These are phyloP conservation scores for Megaceryle maxima DNA, from an alignment of 2,113 vertebrate species.

Conservation along the genomic window DNA sequence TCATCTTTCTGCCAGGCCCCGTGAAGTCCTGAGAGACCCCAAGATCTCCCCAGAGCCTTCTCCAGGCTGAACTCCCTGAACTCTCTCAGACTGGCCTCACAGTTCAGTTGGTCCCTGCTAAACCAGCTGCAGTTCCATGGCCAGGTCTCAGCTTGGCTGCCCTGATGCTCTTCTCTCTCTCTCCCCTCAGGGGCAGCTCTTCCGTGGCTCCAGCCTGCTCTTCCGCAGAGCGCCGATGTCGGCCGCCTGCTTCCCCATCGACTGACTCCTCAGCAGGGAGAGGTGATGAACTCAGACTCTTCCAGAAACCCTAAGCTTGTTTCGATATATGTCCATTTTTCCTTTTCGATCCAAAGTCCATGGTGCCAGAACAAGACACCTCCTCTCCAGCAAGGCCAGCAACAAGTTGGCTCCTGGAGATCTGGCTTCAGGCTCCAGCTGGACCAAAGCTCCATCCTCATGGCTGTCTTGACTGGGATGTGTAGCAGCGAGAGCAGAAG, in stretches of 20 bases:
- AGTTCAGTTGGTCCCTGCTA: fast-evolving
- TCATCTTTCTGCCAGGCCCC: too few species aligned
- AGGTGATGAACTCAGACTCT: not conserved
- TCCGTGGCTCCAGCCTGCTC: constrained; percentile 88
- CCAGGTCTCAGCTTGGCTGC: fast-evolving
- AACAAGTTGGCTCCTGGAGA: not conserved
- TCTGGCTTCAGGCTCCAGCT: constrained; percentile 16
- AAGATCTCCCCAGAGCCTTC: too few species aligned
- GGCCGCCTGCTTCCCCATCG: constrained; percentile 61
- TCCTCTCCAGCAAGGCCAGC: constrained; percentile 12
- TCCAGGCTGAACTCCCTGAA: not conserved
- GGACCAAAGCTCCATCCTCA: constrained; percentile 9
- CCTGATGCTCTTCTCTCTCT: not conserved
- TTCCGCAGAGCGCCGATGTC: constrained; percentile 81
- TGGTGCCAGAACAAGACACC: not conserved
- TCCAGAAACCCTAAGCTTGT: constrained; percentile 21
- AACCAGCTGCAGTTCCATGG: not conserved
- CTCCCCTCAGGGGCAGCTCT: constrained; percentile 81
- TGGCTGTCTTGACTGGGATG: not conserved
- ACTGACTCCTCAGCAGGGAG: constrained; percentile 41
- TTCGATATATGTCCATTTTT: not conserved
- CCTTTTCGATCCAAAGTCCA: constrained; percentile 23
- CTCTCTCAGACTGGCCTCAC: not conserved
- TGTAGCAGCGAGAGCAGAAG: not conserved
- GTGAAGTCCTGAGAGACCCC: too few species aligned